Base-by-base conservation (phyloP, 2,888 invertebrate species). In the Myathropa florea region DNA sequence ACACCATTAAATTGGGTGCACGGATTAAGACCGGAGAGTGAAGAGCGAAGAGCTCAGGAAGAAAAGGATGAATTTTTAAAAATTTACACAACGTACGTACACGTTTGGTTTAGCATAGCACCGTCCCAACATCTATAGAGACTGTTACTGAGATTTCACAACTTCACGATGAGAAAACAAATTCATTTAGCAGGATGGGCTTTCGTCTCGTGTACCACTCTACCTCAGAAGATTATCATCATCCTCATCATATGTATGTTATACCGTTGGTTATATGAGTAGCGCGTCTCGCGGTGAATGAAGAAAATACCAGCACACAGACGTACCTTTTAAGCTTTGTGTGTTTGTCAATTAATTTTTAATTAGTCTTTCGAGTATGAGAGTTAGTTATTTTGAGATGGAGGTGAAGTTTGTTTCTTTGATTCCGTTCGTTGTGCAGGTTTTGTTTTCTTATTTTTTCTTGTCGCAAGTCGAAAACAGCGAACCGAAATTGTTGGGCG, bases 121-220 rank as follows among this genome's bases (percentile, higher is more conserved):
- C 53, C 18, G 18, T 4, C 63, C 60, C 14, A 21, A n/a, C 14
- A 33, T 3, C 7, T 28, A 28, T 9, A 28, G 39, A 46, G 46
- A 61, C 39, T 46, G 46, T 61, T 59, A 24, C 39, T 33, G 39
- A 73, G 72, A 83, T 73, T 83, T 67, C 57, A 64, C 76, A 67
- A 83, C 68, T 83, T 67, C 57, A 64, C 76, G 65, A 76, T 83
- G 65, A 77, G 64, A 67, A 77, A 63, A 76, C 57, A 77, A 71
- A 72, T 82, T 82, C 64, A 59, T 68, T 75, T 28, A 63, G 57
- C 73, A 81, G 68, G 53, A 73, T 67, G 68, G 61, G 57, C 23
- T 14, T n/a, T 39, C 55, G 21, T 55, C 55, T 21, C 55, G 12
- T 23, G 60, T 67, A 73, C 61, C 67, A 67, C 72, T 57, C 18